phyloP scores from a whole-genome alignment of 2,888 invertebrate species.

The Diadromus collaris region DNA sequence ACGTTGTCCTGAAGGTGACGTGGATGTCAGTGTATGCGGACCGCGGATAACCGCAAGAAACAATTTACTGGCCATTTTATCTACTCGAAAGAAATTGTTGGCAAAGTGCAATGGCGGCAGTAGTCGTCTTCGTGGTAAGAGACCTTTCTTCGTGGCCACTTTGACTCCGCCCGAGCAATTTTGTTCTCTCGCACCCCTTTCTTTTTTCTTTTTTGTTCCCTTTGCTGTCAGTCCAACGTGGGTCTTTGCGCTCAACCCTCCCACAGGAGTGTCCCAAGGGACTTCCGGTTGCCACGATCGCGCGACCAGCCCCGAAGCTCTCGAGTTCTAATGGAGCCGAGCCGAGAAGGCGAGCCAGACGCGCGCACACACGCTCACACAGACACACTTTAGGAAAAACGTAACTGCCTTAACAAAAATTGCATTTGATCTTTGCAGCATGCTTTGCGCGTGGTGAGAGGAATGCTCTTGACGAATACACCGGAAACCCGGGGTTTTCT shows the following conservation, averaged over 20 bases:
- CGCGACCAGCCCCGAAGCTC: constrained; percentile 48
- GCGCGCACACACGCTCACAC: constrained; percentile 31
- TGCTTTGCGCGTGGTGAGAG: constrained; percentile 46
- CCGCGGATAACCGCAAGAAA: constrained; percentile 20
- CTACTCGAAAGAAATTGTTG: constrained; percentile 44
- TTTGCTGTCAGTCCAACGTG: constrained; percentile 50
- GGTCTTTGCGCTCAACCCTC: constrained; percentile 57
- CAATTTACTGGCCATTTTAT: constrained; percentile 49
- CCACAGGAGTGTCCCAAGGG: constrained; percentile 67
- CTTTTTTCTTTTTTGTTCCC: constrained; percentile 57
- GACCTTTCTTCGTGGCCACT: constrained; percentile 58
- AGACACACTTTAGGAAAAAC: constrained; percentile 55
- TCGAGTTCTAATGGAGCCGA: constrained; percentile 51
- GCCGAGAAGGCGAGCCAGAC: constrained; percentile 34
- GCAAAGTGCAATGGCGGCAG: constrained; percentile 22
- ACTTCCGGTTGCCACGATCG: constrained; percentile 70
- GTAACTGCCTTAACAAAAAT: constrained; percentile 72
- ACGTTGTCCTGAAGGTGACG: constrained; percentile 3
- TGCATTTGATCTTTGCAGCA: constrained; percentile 69
- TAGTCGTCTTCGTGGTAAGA: constrained; percentile 44
- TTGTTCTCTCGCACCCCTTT: constrained; percentile 46
- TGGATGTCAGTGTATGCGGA: background rate
- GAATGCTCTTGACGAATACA: constrained; percentile 41
- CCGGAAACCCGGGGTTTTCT: constrained; percentile 40
- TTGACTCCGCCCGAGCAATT: constrained; percentile 60